A percentile compares a stretch with the other conserved stretches of the same genome.
Evolutionary conservation across 2,113 vertebrate species (phyloP).

Genomic region (Cyprinodon variegatus): DNA sequence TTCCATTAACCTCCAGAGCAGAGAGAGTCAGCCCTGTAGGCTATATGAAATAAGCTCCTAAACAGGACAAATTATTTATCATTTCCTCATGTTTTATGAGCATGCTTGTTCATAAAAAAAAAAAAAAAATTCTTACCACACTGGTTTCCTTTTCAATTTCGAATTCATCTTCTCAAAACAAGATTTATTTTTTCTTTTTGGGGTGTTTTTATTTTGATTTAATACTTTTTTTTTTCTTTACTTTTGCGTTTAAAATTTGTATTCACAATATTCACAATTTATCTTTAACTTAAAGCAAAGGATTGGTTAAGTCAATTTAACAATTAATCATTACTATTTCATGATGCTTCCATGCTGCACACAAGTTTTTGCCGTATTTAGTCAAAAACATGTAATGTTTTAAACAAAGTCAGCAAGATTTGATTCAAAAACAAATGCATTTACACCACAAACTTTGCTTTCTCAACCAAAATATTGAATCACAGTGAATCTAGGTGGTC

Average conservation of each 20-base stretch:
- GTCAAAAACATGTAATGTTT: too few relatives aligned
- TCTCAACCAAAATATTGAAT: too few relatives aligned
- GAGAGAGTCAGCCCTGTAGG: slow-evolving; percentile 26
- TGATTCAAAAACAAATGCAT: too few relatives aligned
- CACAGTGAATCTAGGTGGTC: too few relatives aligned
- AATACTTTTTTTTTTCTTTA: neutral
- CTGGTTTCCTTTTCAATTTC: neutral
- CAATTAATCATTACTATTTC: neutral
- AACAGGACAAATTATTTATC: slow-evolving; percentile 17
- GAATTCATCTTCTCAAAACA: neutral
- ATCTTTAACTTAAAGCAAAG: too few relatives aligned
- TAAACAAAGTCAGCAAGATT: too few relatives aligned
- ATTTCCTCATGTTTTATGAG: slow-evolving; percentile 17
- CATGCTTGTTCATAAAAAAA: slow-evolving; percentile 1
- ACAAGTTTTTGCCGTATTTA: too few relatives aligned
- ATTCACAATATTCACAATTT: neutral
- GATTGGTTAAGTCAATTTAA: neutral
- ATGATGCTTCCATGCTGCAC: too few relatives aligned
- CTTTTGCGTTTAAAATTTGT: neutral
- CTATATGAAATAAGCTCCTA: slow-evolving; percentile 29
- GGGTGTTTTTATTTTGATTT: neutral
- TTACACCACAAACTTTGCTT: too few relatives aligned
- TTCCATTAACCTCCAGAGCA: slow-evolving; percentile 36
- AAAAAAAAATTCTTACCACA: neutral
- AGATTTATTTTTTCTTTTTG: neutral